These are phyloP conservation scores for Porites evermanni DNA, from an alignment of 92 coral and sea anemone genomes.

Conservation along the genomic window DNA sequence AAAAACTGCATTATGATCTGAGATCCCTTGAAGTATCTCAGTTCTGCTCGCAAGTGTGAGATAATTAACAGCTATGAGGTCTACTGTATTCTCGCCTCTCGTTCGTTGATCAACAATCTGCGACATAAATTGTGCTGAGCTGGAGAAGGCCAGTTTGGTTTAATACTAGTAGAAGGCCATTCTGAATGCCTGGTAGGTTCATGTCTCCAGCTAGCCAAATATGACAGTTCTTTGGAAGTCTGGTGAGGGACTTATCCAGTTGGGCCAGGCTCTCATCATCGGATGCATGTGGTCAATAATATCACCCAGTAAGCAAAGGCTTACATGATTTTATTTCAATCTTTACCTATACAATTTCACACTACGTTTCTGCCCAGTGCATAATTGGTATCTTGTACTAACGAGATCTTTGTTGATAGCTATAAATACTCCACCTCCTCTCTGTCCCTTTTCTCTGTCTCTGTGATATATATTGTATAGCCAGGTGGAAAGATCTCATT, in stretches of 20 bases:
- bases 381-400: background rate
- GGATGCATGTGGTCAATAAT: slow-evolving; percentile 23
- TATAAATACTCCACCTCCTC: slow-evolving; percentile 57
- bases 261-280: slow-evolving; percentile 38
- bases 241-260: slow-evolving; percentile 28
- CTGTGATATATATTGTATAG: slow-evolving; percentile 58
- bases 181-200: slow-evolving; percentile 14
- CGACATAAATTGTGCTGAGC: background rate
- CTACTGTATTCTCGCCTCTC: too few species aligned
- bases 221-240: background rate
- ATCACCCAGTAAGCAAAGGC: slow-evolving; percentile 37
- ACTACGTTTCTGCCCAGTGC: background rate
- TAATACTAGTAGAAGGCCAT: background rate
- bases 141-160: background rate
- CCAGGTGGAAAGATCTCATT: slow-evolving; percentile 57
- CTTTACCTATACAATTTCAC: background rate
- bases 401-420: slow-evolving; percentile 2
- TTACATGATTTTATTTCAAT: background rate
- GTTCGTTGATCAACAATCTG: too few species aligned
- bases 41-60: too few species aligned
- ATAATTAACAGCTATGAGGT: too few species aligned
- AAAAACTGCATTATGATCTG: slow-evolving; percentile 8
- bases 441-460: slow-evolving; percentile 44
- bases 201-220: slow-evolving; percentile 2
- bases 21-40: too few species aligned